These are phyloP conservation scores for Melipona quadrifasciata DNA, from an alignment of 1,140 invertebrate genomes.

Conservation along the genomic window DNA sequence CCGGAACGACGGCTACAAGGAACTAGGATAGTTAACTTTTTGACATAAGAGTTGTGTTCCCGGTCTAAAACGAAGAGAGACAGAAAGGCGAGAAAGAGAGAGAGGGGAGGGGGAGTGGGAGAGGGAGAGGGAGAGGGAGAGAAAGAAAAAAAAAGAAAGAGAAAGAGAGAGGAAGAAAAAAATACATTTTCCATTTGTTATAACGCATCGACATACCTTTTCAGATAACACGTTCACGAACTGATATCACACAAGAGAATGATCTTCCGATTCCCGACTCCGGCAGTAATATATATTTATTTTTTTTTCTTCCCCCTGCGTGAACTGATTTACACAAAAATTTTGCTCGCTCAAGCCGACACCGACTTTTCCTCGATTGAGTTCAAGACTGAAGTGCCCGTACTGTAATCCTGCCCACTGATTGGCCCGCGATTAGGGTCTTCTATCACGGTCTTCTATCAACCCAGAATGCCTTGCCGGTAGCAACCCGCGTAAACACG, in stretches of 20 bases:
- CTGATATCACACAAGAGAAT: slow-evolving; percentile 21
- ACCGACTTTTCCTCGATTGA: slow-evolving; percentile 72
- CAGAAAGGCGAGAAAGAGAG: background rate
- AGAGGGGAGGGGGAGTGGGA: no score
- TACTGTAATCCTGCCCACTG: slow-evolving; percentile 54
- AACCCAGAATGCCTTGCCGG: slow-evolving; percentile 71
- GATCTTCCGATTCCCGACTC: slow-evolving; percentile 17
- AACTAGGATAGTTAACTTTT: background rate
- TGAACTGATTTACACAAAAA: slow-evolving; percentile 59
- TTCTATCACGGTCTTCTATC: slow-evolving; percentile 82
- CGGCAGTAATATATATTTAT: slow-evolving; percentile 23
- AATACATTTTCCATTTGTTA: slow-evolving; percentile 18
- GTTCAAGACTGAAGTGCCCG: slow-evolving; percentile 74
- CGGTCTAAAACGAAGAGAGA: slow-evolving; percentile 15
- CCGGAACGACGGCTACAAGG: background rate
- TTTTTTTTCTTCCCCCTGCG: slow-evolving; percentile 19
- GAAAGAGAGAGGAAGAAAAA: background rate
- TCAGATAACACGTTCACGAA: slow-evolving; percentile 56
- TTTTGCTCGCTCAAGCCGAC: slow-evolving; percentile 69
- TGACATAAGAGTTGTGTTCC: slow-evolving; percentile 32
- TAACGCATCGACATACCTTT: slow-evolving; percentile 62
- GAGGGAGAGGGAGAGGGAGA: no score
- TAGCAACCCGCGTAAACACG: slow-evolving; percentile 69
- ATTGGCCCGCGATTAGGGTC: slow-evolving; percentile 79
- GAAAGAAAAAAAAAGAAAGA: no score